Evolutionary conservation across 2,113 vertebrate genomes (phyloP), one percentile per base, ranked within the genome.

Genomic region (Syngnathus floridae): DNA sequence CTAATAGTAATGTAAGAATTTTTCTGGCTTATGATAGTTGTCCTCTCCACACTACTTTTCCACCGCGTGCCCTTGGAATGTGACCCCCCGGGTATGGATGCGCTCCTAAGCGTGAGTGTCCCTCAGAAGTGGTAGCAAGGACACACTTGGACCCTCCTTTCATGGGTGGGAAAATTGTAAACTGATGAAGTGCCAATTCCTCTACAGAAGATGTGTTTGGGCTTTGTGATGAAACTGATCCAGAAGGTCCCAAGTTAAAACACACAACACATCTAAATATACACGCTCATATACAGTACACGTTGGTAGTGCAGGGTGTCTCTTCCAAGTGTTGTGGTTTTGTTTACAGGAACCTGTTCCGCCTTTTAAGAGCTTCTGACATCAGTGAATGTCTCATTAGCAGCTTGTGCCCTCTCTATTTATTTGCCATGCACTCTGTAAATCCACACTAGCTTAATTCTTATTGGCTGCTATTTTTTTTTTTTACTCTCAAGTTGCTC

Each of bases 181-280:
- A 68, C 71, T 45, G 60, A 67, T 69, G 58, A 78, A 57, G 78
- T 81, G 71, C 4, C 73, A 71, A 68, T 81, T 82, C 78, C 75
- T 79, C 12, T 61, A 75, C 21, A 61, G 64, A 80, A 65, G 69
- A 83, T 64, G 41, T 58, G 16, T 12, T 41, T 60, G 49, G 64
- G 62, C 60, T 77, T 75, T 72, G 36, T 64, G 37, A 17, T 21
- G 38, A 75, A 55, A 62, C 63, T 19, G 56, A 76, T 69, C 76
- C 79, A 69, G 54, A 52, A 62, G 4, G 17, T 14, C 4, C 21
- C 14, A 45, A 61, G 70, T 31, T 58, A 46, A 58, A 26, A 13
- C 54, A 21, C 49, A 64, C 31, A 64, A 45, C 58, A 51, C 59
- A 66, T 41, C 49, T 62, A 51, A 35, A 57, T 26, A 49, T 16